Base-by-base conservation (phyloP, 2,888 invertebrate species). In the Arge pagana region DNA sequence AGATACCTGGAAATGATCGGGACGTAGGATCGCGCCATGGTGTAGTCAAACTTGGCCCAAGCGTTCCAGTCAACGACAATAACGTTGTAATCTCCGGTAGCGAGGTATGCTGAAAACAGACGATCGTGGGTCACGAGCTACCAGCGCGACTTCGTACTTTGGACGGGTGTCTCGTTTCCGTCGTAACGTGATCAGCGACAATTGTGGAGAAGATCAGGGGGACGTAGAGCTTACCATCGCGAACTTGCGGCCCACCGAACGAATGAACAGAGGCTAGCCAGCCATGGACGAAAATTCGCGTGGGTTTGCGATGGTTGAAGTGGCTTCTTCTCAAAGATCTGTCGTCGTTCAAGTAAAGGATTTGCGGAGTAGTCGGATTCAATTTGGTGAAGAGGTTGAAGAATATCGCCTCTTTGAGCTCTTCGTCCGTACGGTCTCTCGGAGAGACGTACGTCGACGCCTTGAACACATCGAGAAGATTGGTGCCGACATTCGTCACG, bases 41-140 rank as follows among this genome's bases (percentile, higher is more conserved):
- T 1, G 3, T 55, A 43, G 7, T 7, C 10, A 11, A 0, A 2
- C 1, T 18, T 4, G 5, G 28, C 16, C 7, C 31, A 2, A 4
- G n/a, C 13, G 3, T 40, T 28, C 55, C 55, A 56, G 28, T 56
- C 52, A 16, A 52, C 43, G n/a, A 49, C 5, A 7, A 56, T 45
- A 1, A 56, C 37, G 43, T 56, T 56, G 18, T 26, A 45, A 16
- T 45, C 26, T 13, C 40, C 13, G 4, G 18, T 11, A 4, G 3
- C 10, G 8, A 54, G 10, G 36, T 54, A 56, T 6, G 54, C 56
- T 56, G 16, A 26, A 37, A 35, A 11, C 4, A 6, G 18, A 37
- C n/a, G n/a, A n/a, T n/a, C n/a, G n/a, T n/a, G n/a, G n/a, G n/a
- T n/a, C n/a, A n/a, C n/a, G n/a, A n/a, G n/a, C n/a, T n/a, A n/a